Base-by-base conservation (phyloP, 2,113 vertebrate species). In the Hipposideros armiger region DNA sequence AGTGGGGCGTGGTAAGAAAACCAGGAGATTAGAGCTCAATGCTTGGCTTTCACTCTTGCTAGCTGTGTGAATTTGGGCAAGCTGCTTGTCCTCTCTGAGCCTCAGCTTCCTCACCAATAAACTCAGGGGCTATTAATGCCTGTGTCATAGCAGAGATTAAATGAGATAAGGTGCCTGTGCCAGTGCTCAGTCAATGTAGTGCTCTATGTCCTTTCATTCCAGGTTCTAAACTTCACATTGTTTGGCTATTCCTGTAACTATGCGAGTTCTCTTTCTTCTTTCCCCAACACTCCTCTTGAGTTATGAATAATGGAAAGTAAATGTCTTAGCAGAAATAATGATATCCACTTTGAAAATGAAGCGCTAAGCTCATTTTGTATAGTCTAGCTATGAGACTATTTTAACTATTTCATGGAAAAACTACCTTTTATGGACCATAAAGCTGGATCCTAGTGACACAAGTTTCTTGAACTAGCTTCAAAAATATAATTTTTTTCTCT, bases 401-500 rank as follows among this genome's bases (percentile, higher is more conserved):
- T 50, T 50, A 50, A 50, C 47, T 72, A 66, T 60, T 91, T 66
- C 3, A 24, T 26, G 28, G 64, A 42, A 56, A 50, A 91, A 36
- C 14, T 60, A 67, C 16, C 87, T 77, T 92, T 95, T 90, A 76
- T 84, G 42, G 14, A 22, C 47, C 74, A 11, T 81, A 76, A 74
- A 76, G 90, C 66, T 90, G 72, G 42, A 22, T 95, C 32, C 14
- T 69, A 78, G 87, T 92, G 90, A 52, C 54, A 81, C 20, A 91
- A 60, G 36, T 93, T 96, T 96, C 72, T 95, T 95, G 45, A 91
- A 81, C 32, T 80, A 77, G 19, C 52, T 92, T 96, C 50, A 81
- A 83, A 93, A 85, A 52, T 58, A 73, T 72, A 36, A 93, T 86
- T 92, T 62, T 96, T 95, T 56, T 58, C 16, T 56, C 62, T 47